Evolutionary conservation across 2,113 vertebrate genomes (phyloP).

Genomic region (Channa argus): DNA sequence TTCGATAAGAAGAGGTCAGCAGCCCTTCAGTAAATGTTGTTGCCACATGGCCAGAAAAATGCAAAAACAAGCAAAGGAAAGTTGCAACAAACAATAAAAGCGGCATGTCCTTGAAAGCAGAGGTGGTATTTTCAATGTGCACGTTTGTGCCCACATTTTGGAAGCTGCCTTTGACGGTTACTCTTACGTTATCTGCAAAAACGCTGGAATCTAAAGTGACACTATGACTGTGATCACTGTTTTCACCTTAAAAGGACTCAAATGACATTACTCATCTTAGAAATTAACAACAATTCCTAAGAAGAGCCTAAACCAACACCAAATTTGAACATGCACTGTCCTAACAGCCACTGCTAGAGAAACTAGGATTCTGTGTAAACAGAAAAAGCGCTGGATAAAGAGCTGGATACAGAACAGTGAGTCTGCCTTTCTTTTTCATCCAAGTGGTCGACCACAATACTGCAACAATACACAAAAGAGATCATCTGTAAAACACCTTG

Average conservation of each 20-base stretch:
- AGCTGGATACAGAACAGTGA: neutral
- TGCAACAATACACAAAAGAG: neutral
- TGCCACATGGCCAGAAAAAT: slow-evolving; percentile 14
- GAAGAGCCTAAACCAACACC: slow-evolving; percentile 15
- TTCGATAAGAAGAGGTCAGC: slow-evolving; percentile 25
- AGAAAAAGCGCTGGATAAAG: neutral
- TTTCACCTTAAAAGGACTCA: slow-evolving; percentile 10
- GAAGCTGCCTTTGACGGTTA: slow-evolving; percentile 18
- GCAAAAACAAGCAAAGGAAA: slow-evolving; percentile 33
- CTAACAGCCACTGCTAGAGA: neutral
- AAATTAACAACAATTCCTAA: slow-evolving; percentile 4
- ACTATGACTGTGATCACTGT: no score
- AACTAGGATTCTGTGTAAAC: slow-evolving; percentile 5
- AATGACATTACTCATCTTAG: neutral
- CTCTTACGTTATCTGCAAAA: slow-evolving; percentile 17
- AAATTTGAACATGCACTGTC: neutral
- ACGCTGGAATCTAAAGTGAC: neutral
- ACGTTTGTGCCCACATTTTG: slow-evolving; percentile 22
- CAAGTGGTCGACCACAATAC: neutral
- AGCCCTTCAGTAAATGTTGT: slow-evolving; percentile 8
- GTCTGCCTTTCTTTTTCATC: neutral
- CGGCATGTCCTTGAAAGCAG: slow-evolving; percentile 12
- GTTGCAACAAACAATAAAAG: slow-evolving; percentile 29
- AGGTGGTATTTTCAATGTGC: slow-evolving; percentile 28
- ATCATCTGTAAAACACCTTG: neutral